A percentile compares a stretch with the other conserved stretches of the same genome.
These are phyloP conservation scores for Xestoiulus laeticollis DNA, from an alignment of 2,888 invertebrate genomes.

Conservation along the genomic window DNA sequence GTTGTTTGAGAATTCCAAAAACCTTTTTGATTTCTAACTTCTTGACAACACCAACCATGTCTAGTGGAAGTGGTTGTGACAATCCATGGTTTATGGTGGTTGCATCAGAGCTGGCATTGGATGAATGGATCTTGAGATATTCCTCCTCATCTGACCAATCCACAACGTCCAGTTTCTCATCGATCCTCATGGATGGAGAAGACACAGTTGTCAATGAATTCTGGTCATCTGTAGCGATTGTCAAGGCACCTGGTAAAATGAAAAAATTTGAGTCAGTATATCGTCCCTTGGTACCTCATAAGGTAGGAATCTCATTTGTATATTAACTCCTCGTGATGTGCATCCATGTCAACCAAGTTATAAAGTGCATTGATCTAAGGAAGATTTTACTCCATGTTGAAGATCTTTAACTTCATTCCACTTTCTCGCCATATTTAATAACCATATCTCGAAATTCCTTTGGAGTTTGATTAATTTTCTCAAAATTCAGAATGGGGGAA, in stretches of 20 bases:
- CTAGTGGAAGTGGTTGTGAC: background rate
- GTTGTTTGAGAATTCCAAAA: slow-evolving; percentile 44
- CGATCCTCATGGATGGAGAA: background rate
- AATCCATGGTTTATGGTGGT: background rate
- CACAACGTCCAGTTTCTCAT: background rate
- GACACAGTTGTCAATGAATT: background rate
- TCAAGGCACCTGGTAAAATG: background rate
- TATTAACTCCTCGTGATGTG: no score
- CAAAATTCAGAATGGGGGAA: no score
- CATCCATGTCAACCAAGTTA: background rate
- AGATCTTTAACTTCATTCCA: background rate
- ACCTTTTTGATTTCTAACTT: slow-evolving; percentile 48
- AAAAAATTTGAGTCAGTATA: background rate
- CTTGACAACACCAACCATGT: background rate
- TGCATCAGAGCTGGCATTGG: background rate
- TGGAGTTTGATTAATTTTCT: no score
- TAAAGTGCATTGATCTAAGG: background rate
- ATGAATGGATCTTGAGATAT: slow-evolving; percentile 46
- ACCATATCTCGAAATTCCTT: background rate
- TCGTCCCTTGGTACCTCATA: background rate
- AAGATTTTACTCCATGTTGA: background rate
- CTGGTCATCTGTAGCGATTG: background rate
- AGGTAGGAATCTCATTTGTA: background rate
- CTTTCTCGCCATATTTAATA: background rate
- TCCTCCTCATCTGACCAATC: slow-evolving; percentile 51